These are phyloP conservation scores for Muscidifurax raptorellus DNA, from an alignment of 1,140 invertebrate genomes.

Conservation along the genomic window DNA sequence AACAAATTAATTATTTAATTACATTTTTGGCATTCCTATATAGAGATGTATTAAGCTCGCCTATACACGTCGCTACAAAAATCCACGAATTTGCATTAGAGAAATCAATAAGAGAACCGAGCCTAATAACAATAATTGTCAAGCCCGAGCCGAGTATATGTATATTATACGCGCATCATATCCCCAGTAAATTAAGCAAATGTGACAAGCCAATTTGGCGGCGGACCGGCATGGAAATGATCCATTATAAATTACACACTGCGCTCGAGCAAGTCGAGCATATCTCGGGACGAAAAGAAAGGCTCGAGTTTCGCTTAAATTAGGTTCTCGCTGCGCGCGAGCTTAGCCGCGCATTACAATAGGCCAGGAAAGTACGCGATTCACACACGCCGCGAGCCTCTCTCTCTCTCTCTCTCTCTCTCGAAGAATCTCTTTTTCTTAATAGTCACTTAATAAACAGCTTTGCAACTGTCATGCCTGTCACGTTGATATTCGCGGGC, in stretches of 20 bases:
- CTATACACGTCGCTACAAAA: no score
- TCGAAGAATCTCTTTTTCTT: slow-evolving; percentile 46
- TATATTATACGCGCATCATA: background rate
- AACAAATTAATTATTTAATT: no score
- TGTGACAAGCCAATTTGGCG: slow-evolving; percentile 42
- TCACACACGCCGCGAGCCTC: background rate
- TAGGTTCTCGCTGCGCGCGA: slow-evolving; percentile 25
- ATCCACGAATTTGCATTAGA: no score
- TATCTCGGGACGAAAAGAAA: background rate
- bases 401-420: no score
- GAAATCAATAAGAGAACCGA: no score
- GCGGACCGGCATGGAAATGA: slow-evolving; percentile 37
- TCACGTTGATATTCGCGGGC: slow-evolving; percentile 47
- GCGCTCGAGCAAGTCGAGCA: slow-evolving; percentile 28
- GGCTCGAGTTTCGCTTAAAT: slow-evolving; percentile 29
- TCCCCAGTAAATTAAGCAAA: slow-evolving; percentile 42
- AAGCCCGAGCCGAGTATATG: background rate
- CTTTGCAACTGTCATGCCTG: slow-evolving; percentile 50
- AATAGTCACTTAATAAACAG: slow-evolving; percentile 53
- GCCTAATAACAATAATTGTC: slow-evolving; percentile 33
- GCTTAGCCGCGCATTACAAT: slow-evolving; percentile 39
- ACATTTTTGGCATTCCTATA: no score
- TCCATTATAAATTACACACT: slow-evolving; percentile 39
- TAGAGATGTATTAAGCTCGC: no score
- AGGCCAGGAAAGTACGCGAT: slow-evolving; percentile 40